Evolutionary conservation across 1,140 invertebrate genomes (phyloP).

Genomic region (Bombus vancouverensis): DNA sequence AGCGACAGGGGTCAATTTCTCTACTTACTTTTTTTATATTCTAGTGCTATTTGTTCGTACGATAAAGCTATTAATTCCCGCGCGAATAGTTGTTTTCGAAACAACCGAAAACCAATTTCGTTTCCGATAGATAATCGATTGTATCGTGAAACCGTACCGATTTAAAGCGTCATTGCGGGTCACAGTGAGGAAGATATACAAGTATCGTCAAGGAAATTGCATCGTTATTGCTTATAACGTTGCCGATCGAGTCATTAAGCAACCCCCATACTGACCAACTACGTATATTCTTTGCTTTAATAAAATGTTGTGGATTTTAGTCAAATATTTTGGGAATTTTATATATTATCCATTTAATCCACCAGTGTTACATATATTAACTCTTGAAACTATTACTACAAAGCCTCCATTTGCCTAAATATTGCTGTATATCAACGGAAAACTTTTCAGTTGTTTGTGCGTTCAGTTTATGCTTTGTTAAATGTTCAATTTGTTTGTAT

Average conservation of each 20-base stretch:
- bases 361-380: no score
- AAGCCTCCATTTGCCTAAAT: no score
- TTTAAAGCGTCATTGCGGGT: neutral
- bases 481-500: neutral
- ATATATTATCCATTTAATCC: no score
- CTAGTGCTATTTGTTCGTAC: neutral
- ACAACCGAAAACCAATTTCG: slow-evolving; percentile 30
- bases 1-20: neutral
- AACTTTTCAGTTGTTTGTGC: no score
- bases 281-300: no score
- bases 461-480: no score
- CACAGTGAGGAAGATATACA: neutral
- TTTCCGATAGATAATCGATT: slow-evolving; percentile 23
- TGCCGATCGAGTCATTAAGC: no score
- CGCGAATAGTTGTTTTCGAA: slow-evolving; percentile 25
- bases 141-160: neutral
- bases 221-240: neutral
- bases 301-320: no score
- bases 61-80: slow-evolving; percentile 32
- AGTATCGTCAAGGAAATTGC: neutral
- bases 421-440: no score
- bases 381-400: no score
- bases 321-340: no score
- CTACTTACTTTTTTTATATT: neutral
- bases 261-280: no score